A percentile compares a stretch with the other conserved stretches of the same genome.
phyloP scores from a whole-genome alignment of 2,113 vertebrate species.

The Heliornis fulica region DNA sequence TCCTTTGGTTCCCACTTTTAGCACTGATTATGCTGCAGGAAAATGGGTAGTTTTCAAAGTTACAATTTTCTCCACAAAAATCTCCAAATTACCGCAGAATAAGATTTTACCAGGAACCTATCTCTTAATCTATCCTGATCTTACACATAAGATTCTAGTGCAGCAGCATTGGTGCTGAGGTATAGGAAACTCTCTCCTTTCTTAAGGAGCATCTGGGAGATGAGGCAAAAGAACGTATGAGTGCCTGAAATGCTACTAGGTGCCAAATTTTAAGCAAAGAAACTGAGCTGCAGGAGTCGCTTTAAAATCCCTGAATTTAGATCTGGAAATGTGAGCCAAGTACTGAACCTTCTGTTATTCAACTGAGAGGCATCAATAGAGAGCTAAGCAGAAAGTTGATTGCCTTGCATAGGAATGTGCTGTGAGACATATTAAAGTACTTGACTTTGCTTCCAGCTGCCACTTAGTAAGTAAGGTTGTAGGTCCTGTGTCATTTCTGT shows the following conservation, averaged over 20 bases:
- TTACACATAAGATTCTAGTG: background rate
- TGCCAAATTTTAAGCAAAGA: too few relatives aligned
- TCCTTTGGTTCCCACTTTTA: background rate
- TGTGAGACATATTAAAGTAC: fast-evolving
- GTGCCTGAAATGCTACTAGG: background rate
- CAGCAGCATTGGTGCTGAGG: background rate
- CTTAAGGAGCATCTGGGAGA: background rate
- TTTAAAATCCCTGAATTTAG: background rate
- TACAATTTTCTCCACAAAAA: fast-evolving
- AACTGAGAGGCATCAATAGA: background rate
- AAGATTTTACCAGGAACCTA: background rate
- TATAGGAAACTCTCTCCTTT: background rate
- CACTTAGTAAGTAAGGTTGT: background rate
- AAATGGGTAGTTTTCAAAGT: background rate
- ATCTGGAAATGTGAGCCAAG: background rate
- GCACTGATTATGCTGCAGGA: background rate
- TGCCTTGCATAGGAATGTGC: background rate
- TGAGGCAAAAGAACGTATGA: background rate
- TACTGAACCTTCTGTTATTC: background rate
- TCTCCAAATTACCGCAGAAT: background rate
- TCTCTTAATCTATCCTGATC: background rate
- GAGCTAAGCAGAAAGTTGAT: background rate
- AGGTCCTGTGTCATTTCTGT: background rate
- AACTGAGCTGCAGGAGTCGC: too few relatives aligned
- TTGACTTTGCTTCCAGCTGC: background rate